Base-by-base conservation (phyloP, 2,797 vertebrate genomes). In the Sparidentex hasta region DNA sequence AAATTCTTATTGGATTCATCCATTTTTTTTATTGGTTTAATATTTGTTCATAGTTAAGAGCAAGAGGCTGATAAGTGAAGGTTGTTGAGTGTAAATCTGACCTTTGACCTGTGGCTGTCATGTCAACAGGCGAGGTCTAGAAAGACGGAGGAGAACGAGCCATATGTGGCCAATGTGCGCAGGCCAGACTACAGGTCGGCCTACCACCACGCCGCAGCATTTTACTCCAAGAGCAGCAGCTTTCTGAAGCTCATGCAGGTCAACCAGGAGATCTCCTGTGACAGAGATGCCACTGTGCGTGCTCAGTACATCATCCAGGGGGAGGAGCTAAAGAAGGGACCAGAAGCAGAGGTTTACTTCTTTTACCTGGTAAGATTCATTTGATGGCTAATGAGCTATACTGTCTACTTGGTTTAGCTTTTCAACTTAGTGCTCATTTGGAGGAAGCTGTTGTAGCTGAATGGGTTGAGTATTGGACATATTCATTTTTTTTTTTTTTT, bases 181-280 rank as follows among this genome's bases (percentile, higher is more conserved):
- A 55, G n/a, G 0, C 79, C 91, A 3, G 54, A 79, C 0, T 93
- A 96, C 64, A 46, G 43, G 0, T 43, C 59, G 0, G 91, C 79
- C 29, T 38, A 52, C 2, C 91, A 85, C n/a, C 8, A 2, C 0
- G 51, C 91, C 17, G 20, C 1, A 0, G 76, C 83, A 0, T 97
- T 97, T 84, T 96, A 96, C 91, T 97, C 97, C 38, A 84, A 90
- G 55, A 97, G 95, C 71, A 94, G 66, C 2, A 97, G 97, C 73
- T 97, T 96, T 70, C 20, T 97, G 81, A 95, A 92, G 85, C 88
- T 98, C 1, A 81, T 87, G 81, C 89, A 87, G 3, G 71, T 88
- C 47, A 51, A 12, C 2, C 75, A 81, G 20, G 61, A 73, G 27
- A 82, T 98, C 56, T 72, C 85, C 41, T 98, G 97, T 52, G 81